Percentiles rank a stretch among this genome's conserved stretches.
Conservation (phyloP, 2,888 invertebrate genomes). For the Himalopsyche japonica region DNA sequence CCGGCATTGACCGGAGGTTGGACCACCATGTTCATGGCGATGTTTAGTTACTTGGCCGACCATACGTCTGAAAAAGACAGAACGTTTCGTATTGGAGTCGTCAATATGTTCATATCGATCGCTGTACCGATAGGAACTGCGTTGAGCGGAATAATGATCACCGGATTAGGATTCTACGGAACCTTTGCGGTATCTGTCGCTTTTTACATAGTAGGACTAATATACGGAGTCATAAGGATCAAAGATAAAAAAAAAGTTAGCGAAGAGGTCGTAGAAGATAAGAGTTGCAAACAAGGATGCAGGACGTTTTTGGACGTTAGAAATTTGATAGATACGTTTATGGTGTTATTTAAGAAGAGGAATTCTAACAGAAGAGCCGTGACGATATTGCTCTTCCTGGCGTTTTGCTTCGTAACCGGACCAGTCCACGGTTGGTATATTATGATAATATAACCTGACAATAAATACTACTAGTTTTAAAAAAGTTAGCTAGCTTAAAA, state of each 20-base stretch:
- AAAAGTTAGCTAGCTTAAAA: too few relatives aligned
- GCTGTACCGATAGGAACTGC: conserved; percentile 57
- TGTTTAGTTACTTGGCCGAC: conserved; percentile 65
- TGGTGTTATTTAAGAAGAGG: conserved; percentile 51
- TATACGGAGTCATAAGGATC: conserved; percentile 48
- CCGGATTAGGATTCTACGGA: conserved; percentile 54
- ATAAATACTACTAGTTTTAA: too few relatives aligned
- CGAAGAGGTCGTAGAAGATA: neutral
- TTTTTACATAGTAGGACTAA: conserved; percentile 50
- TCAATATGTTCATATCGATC: conserved; percentile 58
- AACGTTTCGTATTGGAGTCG: conserved; percentile 65
- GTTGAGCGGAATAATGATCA: conserved; percentile 58
- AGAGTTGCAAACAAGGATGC: neutral
- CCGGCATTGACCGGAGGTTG: conserved; percentile 63
- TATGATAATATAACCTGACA: neutral
- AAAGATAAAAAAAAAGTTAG: conserved; percentile 24
- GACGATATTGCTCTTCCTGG: conserved; percentile 50
- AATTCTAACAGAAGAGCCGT: conserved; percentile 49
- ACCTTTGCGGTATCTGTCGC: conserved; percentile 49
- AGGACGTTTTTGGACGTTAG: conserved; percentile 27
- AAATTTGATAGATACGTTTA: conserved; percentile 48
- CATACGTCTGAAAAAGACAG: conserved; percentile 62
- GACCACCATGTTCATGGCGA: conserved; percentile 60
- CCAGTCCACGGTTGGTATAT: conserved; percentile 55
- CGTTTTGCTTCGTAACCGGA: conserved; percentile 57